Base-by-base conservation (phyloP, 2,113 vertebrate species). In the Anhinga rufa region DNA sequence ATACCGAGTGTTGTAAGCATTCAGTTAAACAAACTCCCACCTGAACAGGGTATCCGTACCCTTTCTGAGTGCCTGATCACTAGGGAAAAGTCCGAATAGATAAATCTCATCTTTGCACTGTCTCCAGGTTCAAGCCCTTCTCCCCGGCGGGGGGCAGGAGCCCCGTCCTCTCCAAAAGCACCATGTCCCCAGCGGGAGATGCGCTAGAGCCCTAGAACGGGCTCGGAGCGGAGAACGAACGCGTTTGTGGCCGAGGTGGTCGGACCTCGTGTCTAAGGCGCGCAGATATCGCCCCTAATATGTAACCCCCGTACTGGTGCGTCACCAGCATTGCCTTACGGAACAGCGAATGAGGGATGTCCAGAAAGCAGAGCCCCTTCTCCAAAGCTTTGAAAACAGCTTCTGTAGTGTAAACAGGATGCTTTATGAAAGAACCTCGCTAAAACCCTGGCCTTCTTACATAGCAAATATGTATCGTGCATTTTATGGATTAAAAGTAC, bases 251-350 rank as follows among this genome's bases (percentile, higher is more conserved):
- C 29, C 29, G 58, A 32, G 58, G 26, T 9, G 77, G 48, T 14
- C 24, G 31, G 34, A 25, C 21, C 26, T 44, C 9, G 5, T 19
- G n/a, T 3, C 72, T 14, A 1, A 54, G 40, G n/a, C 15, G n/a
- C 6, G 1, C 7, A 6, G 57, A 1, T 2, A 0, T 2, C 9
- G 24, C 16, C 38, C 42, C 72, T 6, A 1, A 46, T 49, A 8
- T 1, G 0, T 2, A 9, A 1, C 6, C 79, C 26, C 0, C 0
- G 9, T 10, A 1, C 28, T 4, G 44, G 49, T 6, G 24, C 4
- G 1, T 18, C 22, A 1, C 7, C 13, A 1, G 32, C 22, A 7
- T 3, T 4, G 0, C 46, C 5, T 14, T 1, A 3, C 1, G 1
- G 15, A 8, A 0, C 36, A 2, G 29, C 40, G 4, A 9, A 0